Evolutionary conservation across 1,140 invertebrate species (phyloP), one percentile per base, ranked within the genome.

Genomic region (Bombus balteatus): DNA sequence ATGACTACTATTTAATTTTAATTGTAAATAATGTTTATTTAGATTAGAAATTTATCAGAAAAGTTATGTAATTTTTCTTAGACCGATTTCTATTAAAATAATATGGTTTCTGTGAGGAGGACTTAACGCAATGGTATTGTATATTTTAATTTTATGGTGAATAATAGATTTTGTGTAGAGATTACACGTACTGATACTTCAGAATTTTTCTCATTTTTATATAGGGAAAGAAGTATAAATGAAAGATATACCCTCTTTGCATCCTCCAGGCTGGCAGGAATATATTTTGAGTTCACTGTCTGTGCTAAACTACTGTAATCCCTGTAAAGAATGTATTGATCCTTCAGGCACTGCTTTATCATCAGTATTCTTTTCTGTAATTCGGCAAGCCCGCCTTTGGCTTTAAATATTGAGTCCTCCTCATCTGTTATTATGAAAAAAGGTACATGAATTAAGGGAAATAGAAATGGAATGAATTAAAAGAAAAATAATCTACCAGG

Each of bases 261-360:
- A 39, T 93, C 89, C 65, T 89, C 83, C 3, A 93, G 77, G 53
- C 89, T 93, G 28, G 89, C 89, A 41, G 93, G 91, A 74, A 88
- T 76, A 32, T 94, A 95, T 32, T 91, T 88, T 15, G 83, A 87
- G 85, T 95, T 94, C 66, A 94, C 87, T 73, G 91, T 89, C 41
- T 86, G 88, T 41, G 93, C 93, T 71, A 94, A 65, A 65, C 80
- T 81, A 83, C 91, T 88, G 39, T 92, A 92, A 25, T 92, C 91
- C n/a, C 89, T 92, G 66, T 95, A 95, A 22, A 93, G 76, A 18
- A 91, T 82, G 66, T 94, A 94, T 80, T 94, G 94, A 71, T 90
- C 92, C 86, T 94, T 94, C 28, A 94, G 39, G 91, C 92, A 94
- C 18, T 91, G 92, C 25, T 85, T 93, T 77, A 94, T 94, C 66